Conservation (phyloP, 1,140 invertebrate genomes). For the Pseudachorutes palmiensis region DNA sequence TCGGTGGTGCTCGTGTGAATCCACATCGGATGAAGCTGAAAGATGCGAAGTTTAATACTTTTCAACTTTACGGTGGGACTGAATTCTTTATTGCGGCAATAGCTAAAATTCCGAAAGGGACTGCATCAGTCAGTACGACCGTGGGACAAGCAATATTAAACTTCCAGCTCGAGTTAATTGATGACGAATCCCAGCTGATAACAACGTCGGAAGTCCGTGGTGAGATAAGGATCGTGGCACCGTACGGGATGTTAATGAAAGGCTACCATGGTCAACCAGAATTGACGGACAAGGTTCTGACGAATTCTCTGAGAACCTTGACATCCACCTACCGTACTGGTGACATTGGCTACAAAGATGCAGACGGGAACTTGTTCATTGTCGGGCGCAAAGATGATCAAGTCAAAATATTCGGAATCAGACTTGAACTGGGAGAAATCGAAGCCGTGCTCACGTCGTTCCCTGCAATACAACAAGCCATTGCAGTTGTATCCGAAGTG, state of each 20-base stretch:
- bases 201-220: background rate
- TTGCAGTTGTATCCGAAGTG: background rate
- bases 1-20: background rate
- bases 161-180: too few species aligned
- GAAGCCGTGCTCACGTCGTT: background rate
- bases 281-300: background rate
- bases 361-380: background rate
- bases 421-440: conserved; percentile 17
- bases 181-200: background rate
- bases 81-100: background rate
- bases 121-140: too few species aligned
- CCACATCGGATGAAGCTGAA: background rate
- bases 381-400: conserved; percentile 15
- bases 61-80: background rate
- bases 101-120: background rate
- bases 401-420: conserved; percentile 14
- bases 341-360: background rate
- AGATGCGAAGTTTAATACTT: background rate
- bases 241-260: background rate
- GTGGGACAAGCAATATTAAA: too few species aligned
- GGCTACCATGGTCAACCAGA: background rate
- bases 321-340: conserved; percentile 1
- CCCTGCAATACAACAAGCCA: background rate
- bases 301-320: background rate
- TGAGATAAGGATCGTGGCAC: background rate